A percentile compares a stretch with the other conserved stretches of the same genome.
Conservation (phyloP, 2,113 vertebrate genomes). For the Epinephelus cyanopodus region DNA sequence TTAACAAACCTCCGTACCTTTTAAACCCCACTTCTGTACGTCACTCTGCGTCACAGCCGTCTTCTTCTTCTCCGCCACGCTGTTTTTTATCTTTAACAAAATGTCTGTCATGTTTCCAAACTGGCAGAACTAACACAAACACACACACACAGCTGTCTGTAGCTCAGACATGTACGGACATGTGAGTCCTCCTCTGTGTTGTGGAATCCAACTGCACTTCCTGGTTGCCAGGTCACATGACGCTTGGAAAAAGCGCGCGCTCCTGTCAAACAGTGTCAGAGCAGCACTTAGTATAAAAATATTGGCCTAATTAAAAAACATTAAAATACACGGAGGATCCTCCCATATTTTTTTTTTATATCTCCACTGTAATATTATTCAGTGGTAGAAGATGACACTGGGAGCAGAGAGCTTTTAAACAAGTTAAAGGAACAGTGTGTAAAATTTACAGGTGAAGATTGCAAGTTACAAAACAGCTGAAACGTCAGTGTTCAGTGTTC, state of each 20-base stretch:
- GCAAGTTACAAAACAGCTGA: too few relatives aligned
- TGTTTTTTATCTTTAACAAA: constrained; percentile 54
- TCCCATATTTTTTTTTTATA: too few relatives aligned
- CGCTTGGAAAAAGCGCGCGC: constrained; percentile 2
- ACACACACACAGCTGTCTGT: neutral
- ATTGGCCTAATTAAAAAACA: too few relatives aligned
- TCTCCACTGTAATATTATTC: too few relatives aligned
- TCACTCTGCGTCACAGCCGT: constrained; percentile 60
- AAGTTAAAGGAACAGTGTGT: too few relatives aligned
- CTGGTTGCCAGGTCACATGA: constrained; percentile 59
- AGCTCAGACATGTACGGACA: constrained; percentile 6
- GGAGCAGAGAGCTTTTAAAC: too few relatives aligned
- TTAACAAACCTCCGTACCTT: constrained; percentile 61
- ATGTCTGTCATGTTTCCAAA: constrained; percentile 73
- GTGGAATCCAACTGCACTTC: constrained; percentile 27
- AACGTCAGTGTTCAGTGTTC: too few relatives aligned
- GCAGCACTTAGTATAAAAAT: too few relatives aligned
- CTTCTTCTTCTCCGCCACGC: constrained; percentile 61
- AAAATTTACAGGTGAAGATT: too few relatives aligned
- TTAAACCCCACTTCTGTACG: constrained; percentile 77
- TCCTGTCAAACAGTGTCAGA: too few relatives aligned
- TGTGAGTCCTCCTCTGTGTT: neutral
- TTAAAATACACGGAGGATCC: too few relatives aligned
- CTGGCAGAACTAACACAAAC: rapidly evolving
- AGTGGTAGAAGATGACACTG: too few relatives aligned